Evolutionary conservation across 2,797 vertebrate genomes (phyloP), one percentile per base, ranked within the genome.

Genomic region (Scarus forsteni): DNA sequence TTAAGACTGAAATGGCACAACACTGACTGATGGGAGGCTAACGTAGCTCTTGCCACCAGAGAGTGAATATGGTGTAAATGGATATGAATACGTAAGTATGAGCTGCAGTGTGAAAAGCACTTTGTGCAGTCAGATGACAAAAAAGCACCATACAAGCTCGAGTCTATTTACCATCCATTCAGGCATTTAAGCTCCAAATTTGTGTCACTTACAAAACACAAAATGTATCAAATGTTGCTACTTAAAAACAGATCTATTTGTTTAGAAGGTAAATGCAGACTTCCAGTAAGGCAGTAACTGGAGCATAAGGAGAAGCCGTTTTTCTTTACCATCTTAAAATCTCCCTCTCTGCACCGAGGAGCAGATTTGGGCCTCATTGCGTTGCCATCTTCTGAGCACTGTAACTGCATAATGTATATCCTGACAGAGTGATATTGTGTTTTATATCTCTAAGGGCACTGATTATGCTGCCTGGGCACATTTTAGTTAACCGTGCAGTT

Each of bases 381-480:
- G 27, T 64, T 74, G 73, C 69, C 43, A 19, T 78, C 79, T 82
- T 87, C 74, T 70, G 64, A 72, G 73, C 55, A 68, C 71, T 64
- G 70, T 80, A 85, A 84, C 83, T 89, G 90, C 87, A 90, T 90
- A 84, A 91, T 86, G 80, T 84, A 90, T 78, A 83, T 63, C 83
- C 87, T 85, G 89, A 87, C 88, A 87, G 80, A 78, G 77, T 78
- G 85, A 89, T 88, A 91, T 89, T 91, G 85, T 89, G 89, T 90
- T 91, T 87, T 89, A 89, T 87, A 84, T 89, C 89, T 91, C 89
- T 83, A 70, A 89, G 91, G 91, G 84, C 85, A 73, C 71, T 75
- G 86, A 90, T 92, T 88, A 85, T 92, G 90, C 92, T 90, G 90
- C 80, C 87, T 78, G 80, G 81, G 88, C 91, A 93, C 88, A 89